These are phyloP conservation scores for Carcinoscorpius rotundicauda DNA, from an alignment of 1,140 invertebrate species.

Conservation along the genomic window DNA sequence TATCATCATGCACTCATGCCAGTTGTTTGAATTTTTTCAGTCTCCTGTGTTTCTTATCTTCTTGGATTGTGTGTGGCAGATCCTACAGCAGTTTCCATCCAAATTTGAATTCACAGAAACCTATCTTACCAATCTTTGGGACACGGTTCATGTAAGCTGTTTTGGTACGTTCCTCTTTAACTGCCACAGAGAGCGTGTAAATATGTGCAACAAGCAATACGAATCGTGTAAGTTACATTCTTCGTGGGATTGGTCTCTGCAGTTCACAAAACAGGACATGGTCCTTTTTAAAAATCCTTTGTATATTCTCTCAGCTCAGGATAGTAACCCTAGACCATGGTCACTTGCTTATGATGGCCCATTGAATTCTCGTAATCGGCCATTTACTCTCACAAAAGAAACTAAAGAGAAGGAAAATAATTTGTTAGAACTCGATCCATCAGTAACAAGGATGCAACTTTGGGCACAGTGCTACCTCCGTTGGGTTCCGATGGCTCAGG, in stretches of 20 bases:
- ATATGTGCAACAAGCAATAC: conserved; percentile 15
- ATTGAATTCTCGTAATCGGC: neutral
- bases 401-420: conserved; percentile 13
- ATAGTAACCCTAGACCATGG: neutral
- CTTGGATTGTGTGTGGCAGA: conserved; percentile 87
- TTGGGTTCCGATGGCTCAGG: conserved; percentile 70
- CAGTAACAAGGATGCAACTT: conserved; percentile 45
- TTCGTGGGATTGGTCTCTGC: conserved; percentile 72
- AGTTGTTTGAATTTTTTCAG: conserved; percentile 32
- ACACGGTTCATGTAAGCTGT: conserved; percentile 66
- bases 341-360: neutral
- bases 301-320: conserved; percentile 37
- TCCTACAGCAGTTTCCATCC: conserved; percentile 70
- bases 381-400: neutral
- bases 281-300: conserved; percentile 65
- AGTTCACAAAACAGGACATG: conserved; percentile 59
- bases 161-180: conserved; percentile 91
- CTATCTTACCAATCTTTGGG: conserved; percentile 82
- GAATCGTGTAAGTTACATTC: conserved; percentile 41
- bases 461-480: conserved; percentile 82
- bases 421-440: conserved; percentile 23
- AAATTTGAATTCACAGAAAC: conserved; percentile 86
- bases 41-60: conserved; percentile 79
- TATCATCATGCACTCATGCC: neutral
- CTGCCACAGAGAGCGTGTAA: conserved; percentile 34